phyloP scores from a whole-genome alignment of 2,888 invertebrate species.

The Suillia variegata region DNA sequence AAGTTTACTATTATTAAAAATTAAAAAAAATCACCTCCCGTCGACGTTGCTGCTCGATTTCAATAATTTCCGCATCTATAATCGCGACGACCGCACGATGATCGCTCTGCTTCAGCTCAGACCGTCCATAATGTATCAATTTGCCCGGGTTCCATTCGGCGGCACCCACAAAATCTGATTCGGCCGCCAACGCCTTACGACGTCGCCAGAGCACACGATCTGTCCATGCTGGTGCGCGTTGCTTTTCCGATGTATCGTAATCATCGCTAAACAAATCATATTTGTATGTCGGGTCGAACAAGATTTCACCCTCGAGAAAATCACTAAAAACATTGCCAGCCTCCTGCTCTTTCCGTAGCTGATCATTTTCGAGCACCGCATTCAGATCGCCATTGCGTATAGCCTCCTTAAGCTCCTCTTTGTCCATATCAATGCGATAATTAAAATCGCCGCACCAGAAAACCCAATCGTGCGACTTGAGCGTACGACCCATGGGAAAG shows the following conservation, averaged over 20 bases:
- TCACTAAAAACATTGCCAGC: constrained; percentile 87
- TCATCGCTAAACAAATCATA: constrained; percentile 98
- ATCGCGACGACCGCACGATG: constrained; percentile 95
- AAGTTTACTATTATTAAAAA: too few relatives aligned
- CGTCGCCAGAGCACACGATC: constrained; percentile 95
- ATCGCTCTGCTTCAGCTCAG: constrained; percentile 96
- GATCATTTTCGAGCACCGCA: constrained; percentile 83
- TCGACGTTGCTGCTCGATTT: constrained; percentile 77
- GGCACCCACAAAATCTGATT: constrained; percentile 66
- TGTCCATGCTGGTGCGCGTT: constrained; percentile 97
- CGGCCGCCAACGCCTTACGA: constrained; percentile 73
- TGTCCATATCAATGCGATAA: constrained; percentile 94
- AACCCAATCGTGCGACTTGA: constrained; percentile 96
- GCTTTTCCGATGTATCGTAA: constrained; percentile 98
- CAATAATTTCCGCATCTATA: constrained; percentile 84
- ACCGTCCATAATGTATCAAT: constrained; percentile 83
- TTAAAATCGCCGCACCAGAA: constrained; percentile 99
- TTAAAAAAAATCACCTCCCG: constrained; percentile 59
- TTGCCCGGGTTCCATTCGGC: constrained; percentile 78
- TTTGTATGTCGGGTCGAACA: constrained; percentile 96
- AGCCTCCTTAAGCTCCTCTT: constrained; percentile 88
- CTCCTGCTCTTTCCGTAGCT: constrained; percentile 79
- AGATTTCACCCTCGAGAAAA: constrained; percentile 89
- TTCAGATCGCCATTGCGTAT: constrained; percentile 70
- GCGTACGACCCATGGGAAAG: constrained; percentile 88